These are phyloP conservation scores for Plagodis pulveraria DNA, from an alignment of 2,888 invertebrate species.

Conservation along the genomic window DNA sequence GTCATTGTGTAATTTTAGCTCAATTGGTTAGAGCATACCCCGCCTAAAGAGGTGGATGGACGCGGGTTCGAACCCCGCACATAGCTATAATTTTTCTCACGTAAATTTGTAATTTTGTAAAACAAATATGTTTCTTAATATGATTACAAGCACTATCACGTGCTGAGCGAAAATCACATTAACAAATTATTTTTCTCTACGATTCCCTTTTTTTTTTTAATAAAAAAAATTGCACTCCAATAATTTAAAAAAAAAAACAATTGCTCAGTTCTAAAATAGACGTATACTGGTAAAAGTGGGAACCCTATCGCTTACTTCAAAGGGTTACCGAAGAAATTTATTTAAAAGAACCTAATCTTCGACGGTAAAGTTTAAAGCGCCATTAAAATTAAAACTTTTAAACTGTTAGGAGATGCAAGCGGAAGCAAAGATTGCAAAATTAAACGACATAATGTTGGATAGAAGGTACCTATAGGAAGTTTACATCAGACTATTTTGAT, in stretches of 20 bases:
- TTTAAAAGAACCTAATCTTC: conserved; percentile 42
- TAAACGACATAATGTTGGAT: background rate
- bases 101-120: too few species aligned
- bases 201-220: too few species aligned
- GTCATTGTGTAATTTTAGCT: too few species aligned
- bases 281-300: background rate
- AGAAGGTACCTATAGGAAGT: background rate
- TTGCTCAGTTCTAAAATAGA: background rate
- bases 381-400: conserved; percentile 10
- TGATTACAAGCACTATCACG: too few species aligned
- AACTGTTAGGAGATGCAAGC: conserved; percentile 1
- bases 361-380: conserved; percentile 20
- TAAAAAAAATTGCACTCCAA: too few species aligned
- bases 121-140: too few species aligned
- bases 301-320: conserved; percentile 29
- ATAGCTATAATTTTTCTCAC: too few species aligned
- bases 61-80: too few species aligned
- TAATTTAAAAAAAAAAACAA: background rate
- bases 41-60: too few species aligned
- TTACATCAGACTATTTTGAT: background rate
- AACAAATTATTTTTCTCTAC: too few species aligned
- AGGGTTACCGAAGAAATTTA: conserved; percentile 46
- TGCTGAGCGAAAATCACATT: too few species aligned
- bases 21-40: too few species aligned
- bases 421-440: conserved; percentile 8